Conservation (phyloP, 2,888 invertebrate species). For the Diadegma fenestrale region DNA sequence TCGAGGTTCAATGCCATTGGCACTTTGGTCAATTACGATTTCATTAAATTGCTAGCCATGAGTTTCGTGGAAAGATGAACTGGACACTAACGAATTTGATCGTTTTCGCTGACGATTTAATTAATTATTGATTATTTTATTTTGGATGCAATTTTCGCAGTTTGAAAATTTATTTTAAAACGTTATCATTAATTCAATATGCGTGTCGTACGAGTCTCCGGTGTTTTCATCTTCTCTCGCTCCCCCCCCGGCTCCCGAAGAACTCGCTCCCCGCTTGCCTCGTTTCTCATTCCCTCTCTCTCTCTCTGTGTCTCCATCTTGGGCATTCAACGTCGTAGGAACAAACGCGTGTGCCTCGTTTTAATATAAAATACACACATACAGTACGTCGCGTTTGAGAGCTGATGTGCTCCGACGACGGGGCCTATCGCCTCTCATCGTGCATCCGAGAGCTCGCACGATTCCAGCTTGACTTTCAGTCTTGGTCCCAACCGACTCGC, state of each 20-base stretch:
- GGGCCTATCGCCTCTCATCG: constrained; percentile 25
- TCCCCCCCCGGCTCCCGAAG: neutral
- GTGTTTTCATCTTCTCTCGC: neutral
- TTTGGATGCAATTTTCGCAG: neutral
- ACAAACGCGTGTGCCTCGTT: constrained; percentile 42
- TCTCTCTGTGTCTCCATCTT: constrained; percentile 24
- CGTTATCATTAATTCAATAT: neutral
- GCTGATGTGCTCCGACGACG: constrained; percentile 1
- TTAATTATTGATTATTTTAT: constrained; percentile 43
- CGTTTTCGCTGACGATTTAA: no score
- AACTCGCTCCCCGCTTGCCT: neutral
- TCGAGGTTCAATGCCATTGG: neutral
- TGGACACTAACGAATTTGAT: no score
- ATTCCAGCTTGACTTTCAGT: constrained; percentile 57
- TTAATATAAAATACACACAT: constrained; percentile 35
- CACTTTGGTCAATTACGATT: neutral
- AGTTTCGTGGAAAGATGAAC: no score
- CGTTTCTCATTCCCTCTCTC: constrained; percentile 10
- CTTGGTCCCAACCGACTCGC: constrained; percentile 40
- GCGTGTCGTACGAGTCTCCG: constrained; percentile 3
- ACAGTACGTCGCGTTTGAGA: constrained; percentile 13
- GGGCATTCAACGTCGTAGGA: constrained; percentile 37
- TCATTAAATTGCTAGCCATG: neutral
- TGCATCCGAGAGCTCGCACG: constrained; percentile 18
- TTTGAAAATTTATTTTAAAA: neutral